Base-by-base conservation (phyloP, 2,797 vertebrate genomes). In the Myotis findleyi region DNA sequence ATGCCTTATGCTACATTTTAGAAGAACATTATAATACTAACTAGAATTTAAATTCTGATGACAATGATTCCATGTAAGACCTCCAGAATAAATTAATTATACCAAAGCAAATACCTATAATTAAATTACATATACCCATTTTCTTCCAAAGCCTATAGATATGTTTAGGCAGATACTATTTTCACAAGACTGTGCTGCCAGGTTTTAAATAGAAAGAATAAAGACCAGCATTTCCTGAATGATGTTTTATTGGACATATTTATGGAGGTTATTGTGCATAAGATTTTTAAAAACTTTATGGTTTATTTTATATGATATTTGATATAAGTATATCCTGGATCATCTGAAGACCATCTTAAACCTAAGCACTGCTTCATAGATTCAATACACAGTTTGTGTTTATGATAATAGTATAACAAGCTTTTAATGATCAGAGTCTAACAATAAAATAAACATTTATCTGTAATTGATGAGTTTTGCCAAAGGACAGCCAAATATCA, bases 1-100 rank as follows among this genome's bases (percentile, higher is more conserved):
- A 7, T 83, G 6, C 9, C 64, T 83, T 53, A 25, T 44, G 12
- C 44, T 73, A 21, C 41, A 68, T 79, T 7, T 76, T 55, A 93
- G 53, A 95, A 79, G 11, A 75, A 62, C 1, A 55, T 38, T 44
- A 64, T 72, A 66, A n/a, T 69, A 79, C 36, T 79, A 77, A 85
- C 10, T 71, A 81, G 62, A 80, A 89, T 85, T 68, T 13, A 80
- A 16, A 62, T 71, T 72, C 72, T 73, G 30, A 57, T 75, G 12
- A 73, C 7, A 87, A 80, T 30, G 36, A 68, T 69, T 84, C 57
- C 41, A 33, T 49, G 25, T 62, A 38, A 88, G 49, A 41, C 13
- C 51, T 84, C 88, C 30, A 91, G 25, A 92, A 80, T 71, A 92
- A 86, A 75, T 55, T 38, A 81, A 85, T 76, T 84, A 64, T 75